phyloP scores from a whole-genome alignment of 2,888 invertebrate genomes.

The Papilio elwesi region DNA sequence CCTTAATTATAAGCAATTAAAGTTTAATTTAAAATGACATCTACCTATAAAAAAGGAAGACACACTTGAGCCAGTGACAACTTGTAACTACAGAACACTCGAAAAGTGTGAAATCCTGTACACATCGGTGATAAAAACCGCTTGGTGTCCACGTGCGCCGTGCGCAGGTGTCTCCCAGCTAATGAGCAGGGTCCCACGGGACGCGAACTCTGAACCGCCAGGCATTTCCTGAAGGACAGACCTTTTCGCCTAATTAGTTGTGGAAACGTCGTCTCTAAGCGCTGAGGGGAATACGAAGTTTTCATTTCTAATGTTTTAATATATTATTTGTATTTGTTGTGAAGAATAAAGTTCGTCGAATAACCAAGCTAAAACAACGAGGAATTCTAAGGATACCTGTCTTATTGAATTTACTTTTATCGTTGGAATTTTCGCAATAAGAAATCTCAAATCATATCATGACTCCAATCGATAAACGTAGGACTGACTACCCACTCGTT shows the following conservation, averaged over 20 bases:
- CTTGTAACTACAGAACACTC: constrained; percentile 54
- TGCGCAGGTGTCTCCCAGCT: constrained; percentile 56
- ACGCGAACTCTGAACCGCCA: constrained; percentile 64
- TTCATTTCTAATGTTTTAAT: neutral
- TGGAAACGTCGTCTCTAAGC: constrained; percentile 54
- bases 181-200: constrained; percentile 70
- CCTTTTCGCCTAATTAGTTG: constrained; percentile 56
- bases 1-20: neutral
- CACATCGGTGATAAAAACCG: constrained; percentile 54
- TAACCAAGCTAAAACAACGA: too few relatives aligned
- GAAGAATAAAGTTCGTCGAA: too few relatives aligned
- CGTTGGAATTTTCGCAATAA: too few relatives aligned
- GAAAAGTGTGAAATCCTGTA: constrained; percentile 67
- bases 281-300: constrained; percentile 17
- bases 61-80: constrained; percentile 55
- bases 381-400: too few relatives aligned
- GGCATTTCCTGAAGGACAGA: constrained; percentile 64
- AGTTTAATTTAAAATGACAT: constrained; percentile 1
- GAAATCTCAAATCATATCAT: too few relatives aligned
- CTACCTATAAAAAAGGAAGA: neutral
- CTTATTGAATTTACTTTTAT: too few relatives aligned
- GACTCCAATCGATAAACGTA: too few relatives aligned
- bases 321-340: neutral
- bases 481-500: too few relatives aligned
- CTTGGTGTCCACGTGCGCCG: constrained; percentile 65